A percentile compares a stretch with the other conserved stretches of the same genome.
Conservation (phyloP, 2,888 invertebrate species). For the Zygaena filipendulae region DNA sequence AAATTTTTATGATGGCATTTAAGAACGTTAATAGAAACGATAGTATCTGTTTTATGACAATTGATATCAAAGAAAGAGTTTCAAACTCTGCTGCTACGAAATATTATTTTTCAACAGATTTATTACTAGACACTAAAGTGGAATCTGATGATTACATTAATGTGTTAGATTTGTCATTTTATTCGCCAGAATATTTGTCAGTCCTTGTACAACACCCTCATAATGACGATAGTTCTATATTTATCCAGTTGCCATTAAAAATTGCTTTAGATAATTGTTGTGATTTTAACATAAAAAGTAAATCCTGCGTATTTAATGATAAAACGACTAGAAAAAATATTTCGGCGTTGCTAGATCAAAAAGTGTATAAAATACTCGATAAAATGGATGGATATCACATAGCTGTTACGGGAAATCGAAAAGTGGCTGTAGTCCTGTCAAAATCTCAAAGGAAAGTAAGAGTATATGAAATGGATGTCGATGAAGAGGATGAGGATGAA, state of each 20-base stretch:
- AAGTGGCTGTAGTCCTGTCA: slow-evolving; percentile 87
- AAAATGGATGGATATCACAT: slow-evolving; percentile 75
- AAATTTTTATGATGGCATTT: slow-evolving; percentile 62
- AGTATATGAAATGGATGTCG: slow-evolving; percentile 92
- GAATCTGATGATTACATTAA: slow-evolving; percentile 39
- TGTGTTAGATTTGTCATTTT: slow-evolving; percentile 80
- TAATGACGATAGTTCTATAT: slow-evolving; percentile 46
- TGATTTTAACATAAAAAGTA: slow-evolving; percentile 45
- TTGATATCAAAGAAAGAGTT: slow-evolving; percentile 45
- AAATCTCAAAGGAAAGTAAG: slow-evolving; percentile 83
- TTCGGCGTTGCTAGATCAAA: slow-evolving; percentile 59
- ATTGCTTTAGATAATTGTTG: slow-evolving; percentile 50
- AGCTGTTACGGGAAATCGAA: slow-evolving; percentile 85
- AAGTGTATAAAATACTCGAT: slow-evolving; percentile 70
- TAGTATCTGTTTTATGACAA: slow-evolving; percentile 60
- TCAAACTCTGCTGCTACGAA: slow-evolving; percentile 57
- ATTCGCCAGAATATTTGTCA: slow-evolving; percentile 78
- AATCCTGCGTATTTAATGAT: slow-evolving; percentile 45
- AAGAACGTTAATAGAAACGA: slow-evolving; percentile 45
- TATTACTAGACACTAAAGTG: slow-evolving; percentile 34
- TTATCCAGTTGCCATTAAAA: slow-evolving; percentile 58
- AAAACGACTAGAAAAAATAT: slow-evolving; percentile 62
- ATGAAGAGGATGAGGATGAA: slow-evolving; percentile 86
- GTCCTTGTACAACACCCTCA: slow-evolving; percentile 71
- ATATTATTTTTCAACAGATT: slow-evolving; percentile 59